Evolutionary conservation across 1,140 invertebrate species (phyloP).

Genomic region (Oedothorax gibbosus): DNA sequence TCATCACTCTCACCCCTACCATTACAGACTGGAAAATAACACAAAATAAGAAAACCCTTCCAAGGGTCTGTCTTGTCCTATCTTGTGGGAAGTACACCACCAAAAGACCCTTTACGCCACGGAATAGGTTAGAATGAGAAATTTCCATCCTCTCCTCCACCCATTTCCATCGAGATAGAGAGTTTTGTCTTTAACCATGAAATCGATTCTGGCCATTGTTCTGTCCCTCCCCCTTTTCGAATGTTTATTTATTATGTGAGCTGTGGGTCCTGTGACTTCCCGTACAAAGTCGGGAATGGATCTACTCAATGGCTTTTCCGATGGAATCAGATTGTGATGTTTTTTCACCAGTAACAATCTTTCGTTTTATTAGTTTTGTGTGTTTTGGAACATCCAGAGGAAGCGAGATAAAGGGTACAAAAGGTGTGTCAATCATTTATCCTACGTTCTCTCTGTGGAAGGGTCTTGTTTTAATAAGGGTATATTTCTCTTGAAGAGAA

Average conservation of each 20-base stretch:
- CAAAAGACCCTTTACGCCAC: conserved; percentile 44
- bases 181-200: conserved; percentile 58
- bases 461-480: too few relatives aligned
- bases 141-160: conserved; percentile 6
- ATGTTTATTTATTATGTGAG: neutral
- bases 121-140: conserved; percentile 60
- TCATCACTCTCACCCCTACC: too few relatives aligned
- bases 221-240: conserved; percentile 11
- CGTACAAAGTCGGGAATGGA: conserved; percentile 20
- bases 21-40: too few relatives aligned
- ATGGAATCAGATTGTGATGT: conserved; percentile 15
- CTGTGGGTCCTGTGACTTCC: neutral
- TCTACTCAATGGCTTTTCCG: conserved; percentile 7
- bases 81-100: conserved; percentile 44
- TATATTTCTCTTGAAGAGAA: too few relatives aligned
- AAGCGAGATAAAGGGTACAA: conserved; percentile 14
- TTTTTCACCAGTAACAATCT: neutral
- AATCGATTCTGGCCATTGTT: conserved; percentile 46
- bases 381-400: neutral
- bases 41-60: too few relatives aligned
- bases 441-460: neutral
- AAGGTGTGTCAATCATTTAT: conserved; percentile 26
- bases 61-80: conserved; percentile 47
- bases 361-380: neutral
- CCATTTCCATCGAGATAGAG: conserved; percentile 47